These are phyloP conservation scores for Clarias pachynema DNA, from an alignment of 2,797 vertebrate species.

Conservation along the genomic window DNA sequence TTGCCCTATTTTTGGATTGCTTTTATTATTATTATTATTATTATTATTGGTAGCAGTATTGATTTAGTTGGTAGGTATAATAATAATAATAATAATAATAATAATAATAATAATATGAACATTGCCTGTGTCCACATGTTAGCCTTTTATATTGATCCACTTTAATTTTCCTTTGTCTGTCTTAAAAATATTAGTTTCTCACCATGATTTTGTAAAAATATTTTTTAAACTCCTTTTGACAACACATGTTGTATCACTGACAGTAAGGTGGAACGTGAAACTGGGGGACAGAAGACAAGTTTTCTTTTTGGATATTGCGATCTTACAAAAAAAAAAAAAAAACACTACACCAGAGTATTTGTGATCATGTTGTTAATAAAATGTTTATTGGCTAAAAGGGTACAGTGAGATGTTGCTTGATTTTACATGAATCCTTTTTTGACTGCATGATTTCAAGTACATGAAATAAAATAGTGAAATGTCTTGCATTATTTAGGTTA, in stretches of 20 bases:
- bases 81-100: constrained; percentile 65
- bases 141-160: constrained; percentile 81
- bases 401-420: constrained; percentile 75
- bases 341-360: constrained; percentile 84
- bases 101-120: constrained; percentile 69
- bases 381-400: constrained; percentile 88
- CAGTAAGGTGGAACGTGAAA: constrained; percentile 69
- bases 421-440: constrained; percentile 72
- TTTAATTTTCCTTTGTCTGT: constrained; percentile 77
- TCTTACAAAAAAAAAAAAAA: constrained; percentile 67
- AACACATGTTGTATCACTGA: constrained; percentile 74
- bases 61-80: constrained; percentile 24
- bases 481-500: constrained; percentile 66
- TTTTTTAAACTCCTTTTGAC: constrained; percentile 76
- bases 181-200: constrained; percentile 79
- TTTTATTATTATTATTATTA: constrained; percentile 71
- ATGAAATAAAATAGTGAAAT: constrained; percentile 81
- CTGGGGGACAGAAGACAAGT: constrained; percentile 71
- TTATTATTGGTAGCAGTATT: constrained; percentile 42
- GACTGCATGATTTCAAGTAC: constrained; percentile 78
- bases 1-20: constrained; percentile 47
- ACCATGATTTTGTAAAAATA: constrained; percentile 63
- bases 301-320: constrained; percentile 78
- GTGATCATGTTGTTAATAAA: constrained; percentile 97
- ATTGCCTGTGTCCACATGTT: constrained; percentile 83